These are phyloP conservation scores for Ammodytes dubius DNA, from an alignment of 2,113 vertebrate genomes.

Conservation along the genomic window DNA sequence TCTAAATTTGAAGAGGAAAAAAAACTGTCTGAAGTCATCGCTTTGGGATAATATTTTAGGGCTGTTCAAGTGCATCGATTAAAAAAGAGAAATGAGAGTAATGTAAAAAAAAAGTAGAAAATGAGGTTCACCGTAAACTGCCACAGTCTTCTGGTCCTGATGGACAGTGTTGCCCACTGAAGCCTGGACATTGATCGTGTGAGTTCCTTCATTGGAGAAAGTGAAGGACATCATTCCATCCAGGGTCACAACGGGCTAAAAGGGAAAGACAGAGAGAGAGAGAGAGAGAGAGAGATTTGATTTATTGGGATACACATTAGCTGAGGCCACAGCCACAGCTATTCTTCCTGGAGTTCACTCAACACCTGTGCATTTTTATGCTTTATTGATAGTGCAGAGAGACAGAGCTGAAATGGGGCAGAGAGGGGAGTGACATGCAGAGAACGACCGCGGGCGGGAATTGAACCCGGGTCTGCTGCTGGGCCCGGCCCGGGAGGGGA, in stretches of 20 bases:
- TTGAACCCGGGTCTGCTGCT: too few species aligned
- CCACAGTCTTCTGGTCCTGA: conserved; percentile 92
- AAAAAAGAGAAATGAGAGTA: neutral
- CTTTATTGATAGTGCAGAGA: too few species aligned
- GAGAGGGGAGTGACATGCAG: too few species aligned
- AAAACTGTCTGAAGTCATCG: neutral
- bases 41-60: neutral
- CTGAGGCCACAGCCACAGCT: too few species aligned
- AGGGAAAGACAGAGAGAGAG: conserved; percentile 14
- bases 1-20: neutral
- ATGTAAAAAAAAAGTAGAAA: neutral
- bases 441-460: too few species aligned
- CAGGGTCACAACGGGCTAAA: conserved; percentile 91
- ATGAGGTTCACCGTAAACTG: conserved; percentile 90
- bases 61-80: neutral
- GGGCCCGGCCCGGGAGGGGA: too few species aligned
- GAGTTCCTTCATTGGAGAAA: conserved; percentile 91
- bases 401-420: too few species aligned
- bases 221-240: conserved; percentile 90
- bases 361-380: too few species aligned
- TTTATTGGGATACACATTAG: too few species aligned
- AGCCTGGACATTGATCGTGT: conserved; percentile 92
- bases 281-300: neutral
- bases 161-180: conserved; percentile 90
- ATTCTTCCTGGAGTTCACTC: too few species aligned